These are phyloP conservation scores for Dendrocincla fuliginosa DNA, from an alignment of 2,797 vertebrate species.

Conservation along the genomic window DNA sequence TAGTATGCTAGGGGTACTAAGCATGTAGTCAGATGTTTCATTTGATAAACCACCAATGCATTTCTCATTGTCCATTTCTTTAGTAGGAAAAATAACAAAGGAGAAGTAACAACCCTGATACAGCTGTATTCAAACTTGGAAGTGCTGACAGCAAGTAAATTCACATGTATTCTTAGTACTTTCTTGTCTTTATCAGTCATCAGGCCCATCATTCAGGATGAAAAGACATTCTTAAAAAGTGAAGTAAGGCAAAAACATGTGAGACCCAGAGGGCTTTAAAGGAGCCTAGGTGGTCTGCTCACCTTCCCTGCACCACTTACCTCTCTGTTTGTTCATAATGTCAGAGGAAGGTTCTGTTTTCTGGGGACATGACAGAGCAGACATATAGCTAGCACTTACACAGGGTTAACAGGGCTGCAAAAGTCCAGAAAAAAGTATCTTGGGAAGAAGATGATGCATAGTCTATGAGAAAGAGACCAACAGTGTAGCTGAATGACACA, in stretches of 20 bases:
- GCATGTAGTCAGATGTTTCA: not conserved
- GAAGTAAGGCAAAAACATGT: not conserved
- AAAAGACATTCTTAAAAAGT: slow-evolving; percentile 31
- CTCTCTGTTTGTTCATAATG: not conserved
- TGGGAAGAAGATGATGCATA: not conserved
- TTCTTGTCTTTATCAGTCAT: slow-evolving; percentile 13
- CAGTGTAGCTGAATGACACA: not conserved
- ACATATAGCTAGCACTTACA: not conserved
- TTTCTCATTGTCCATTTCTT: slow-evolving; percentile 2
- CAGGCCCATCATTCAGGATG: not conserved
- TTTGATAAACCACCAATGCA: not conserved
- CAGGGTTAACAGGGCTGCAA: not conserved
- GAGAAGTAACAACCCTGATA: not conserved
- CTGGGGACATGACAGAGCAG: not conserved
- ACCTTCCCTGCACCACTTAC: not conserved
- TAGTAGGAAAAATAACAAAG: not conserved
- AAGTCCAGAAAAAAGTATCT: not conserved
- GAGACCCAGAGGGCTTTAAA: not conserved
- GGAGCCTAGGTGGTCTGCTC: not conserved
- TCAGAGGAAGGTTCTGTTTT: not conserved
- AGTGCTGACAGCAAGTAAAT: not conserved
- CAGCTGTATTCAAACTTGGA: not conserved
- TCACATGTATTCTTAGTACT: not conserved
- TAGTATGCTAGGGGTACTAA: not conserved
- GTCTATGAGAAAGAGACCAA: not conserved